These are phyloP conservation scores for Oenanthe oenanthe DNA, from an alignment of 2,113 vertebrate species.

Conservation along the genomic window DNA sequence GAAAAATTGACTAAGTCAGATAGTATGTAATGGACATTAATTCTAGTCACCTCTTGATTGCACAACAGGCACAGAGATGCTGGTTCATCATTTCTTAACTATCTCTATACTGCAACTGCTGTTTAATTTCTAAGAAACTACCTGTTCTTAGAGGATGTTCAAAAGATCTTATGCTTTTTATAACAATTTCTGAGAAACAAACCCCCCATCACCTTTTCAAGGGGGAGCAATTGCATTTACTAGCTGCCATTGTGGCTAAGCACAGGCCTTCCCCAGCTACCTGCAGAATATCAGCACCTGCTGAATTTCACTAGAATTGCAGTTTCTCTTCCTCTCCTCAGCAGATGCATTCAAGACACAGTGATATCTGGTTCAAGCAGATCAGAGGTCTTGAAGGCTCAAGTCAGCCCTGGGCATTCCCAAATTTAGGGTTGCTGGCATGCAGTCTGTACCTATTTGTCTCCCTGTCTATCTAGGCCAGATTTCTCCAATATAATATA, in stretches of 20 bases:
- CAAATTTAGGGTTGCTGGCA: conserved; percentile 2
- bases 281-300: neutral
- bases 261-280: neutral
- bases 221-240: neutral
- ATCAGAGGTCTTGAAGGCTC: neutral
- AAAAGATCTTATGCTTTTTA: neutral
- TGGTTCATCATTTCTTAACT: neutral
- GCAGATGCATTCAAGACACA: neutral
- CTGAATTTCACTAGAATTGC: neutral
- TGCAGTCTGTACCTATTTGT: conserved; percentile 22
- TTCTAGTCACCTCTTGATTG: neutral
- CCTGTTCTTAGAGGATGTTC: neutral
- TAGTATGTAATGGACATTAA: conserved; percentile 3
- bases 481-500: conserved; percentile 15
- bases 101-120: neutral
- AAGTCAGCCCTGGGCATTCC: neutral
- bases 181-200: neutral
- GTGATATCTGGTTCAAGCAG: neutral
- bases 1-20: conserved; percentile 11
- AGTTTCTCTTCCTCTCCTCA: neutral
- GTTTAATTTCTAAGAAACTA: neutral
- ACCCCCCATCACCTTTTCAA: neutral
- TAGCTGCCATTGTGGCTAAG: neutral
- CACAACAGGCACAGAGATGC: neutral
- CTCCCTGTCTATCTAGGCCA: neutral